Evolutionary conservation across 2,113 vertebrate species (phyloP).

Genomic region (Tachysurus vachellii): DNA sequence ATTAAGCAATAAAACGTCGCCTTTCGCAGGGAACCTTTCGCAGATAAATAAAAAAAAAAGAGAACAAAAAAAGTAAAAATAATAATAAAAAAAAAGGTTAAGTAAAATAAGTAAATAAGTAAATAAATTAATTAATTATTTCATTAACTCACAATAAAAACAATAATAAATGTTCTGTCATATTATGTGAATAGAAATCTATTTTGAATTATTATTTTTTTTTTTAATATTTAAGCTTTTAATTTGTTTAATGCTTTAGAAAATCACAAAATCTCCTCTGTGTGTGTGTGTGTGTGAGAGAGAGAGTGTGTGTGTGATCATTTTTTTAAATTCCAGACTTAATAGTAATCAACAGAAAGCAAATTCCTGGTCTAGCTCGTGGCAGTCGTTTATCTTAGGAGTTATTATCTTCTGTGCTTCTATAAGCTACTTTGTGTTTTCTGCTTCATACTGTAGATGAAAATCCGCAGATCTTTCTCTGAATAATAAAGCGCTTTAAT

Average conservation of each 20-base stretch:
- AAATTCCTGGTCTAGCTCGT: neutral
- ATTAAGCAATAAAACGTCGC: neutral
- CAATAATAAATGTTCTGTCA: too few relatives aligned
- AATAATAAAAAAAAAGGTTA: neutral
- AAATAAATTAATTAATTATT: neutral
- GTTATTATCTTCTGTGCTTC: slow-evolving; percentile 31
- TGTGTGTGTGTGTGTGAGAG: neutral
- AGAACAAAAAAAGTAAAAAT: too few relatives aligned
- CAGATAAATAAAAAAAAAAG: too few relatives aligned
- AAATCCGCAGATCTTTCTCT: neutral
- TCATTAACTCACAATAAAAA: neutral
- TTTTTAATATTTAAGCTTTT: neutral
- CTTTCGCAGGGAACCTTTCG: too few relatives aligned
- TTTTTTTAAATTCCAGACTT: neutral
- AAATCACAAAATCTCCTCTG: neutral
- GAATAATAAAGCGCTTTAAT: neutral
- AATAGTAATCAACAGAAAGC: neutral
- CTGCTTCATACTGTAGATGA: neutral
- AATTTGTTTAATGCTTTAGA: neutral
- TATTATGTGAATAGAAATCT: too few relatives aligned
- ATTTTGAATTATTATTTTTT: neutral
- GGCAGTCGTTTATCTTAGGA: slow-evolving; percentile 16
- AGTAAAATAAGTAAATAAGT: neutral
- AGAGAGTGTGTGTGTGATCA: neutral
- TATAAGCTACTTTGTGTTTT: neutral